These are phyloP conservation scores for Cheirogaleus medius DNA, from an alignment of 2,113 vertebrate genomes.

Conservation along the genomic window DNA sequence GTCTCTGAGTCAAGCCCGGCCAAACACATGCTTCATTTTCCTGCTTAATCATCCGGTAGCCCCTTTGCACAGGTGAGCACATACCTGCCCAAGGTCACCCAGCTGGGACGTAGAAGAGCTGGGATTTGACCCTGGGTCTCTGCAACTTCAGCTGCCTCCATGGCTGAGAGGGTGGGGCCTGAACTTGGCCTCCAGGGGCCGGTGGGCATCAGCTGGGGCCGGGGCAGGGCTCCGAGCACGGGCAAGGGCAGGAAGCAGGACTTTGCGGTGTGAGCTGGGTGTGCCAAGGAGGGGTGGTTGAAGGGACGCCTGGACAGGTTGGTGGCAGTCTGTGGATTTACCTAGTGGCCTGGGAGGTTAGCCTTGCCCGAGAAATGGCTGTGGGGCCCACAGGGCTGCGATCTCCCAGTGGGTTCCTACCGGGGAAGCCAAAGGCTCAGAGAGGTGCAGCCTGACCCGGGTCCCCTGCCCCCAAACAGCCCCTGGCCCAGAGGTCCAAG, in stretches of 20 bases:
- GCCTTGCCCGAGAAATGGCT: background rate
- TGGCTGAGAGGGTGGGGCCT: background rate
- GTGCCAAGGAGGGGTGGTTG: too few species aligned
- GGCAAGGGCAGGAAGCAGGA: background rate
- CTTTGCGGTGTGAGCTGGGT: background rate
- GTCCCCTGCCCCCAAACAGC: background rate
- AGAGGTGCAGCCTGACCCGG: background rate
- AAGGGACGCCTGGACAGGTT: background rate
- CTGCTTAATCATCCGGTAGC: background rate
- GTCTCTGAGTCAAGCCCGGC: background rate
- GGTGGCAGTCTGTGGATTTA: background rate
- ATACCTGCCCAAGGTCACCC: background rate
- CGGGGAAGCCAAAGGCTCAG: background rate
- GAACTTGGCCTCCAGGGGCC: background rate
- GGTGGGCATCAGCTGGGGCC: background rate
- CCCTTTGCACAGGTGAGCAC: slow-evolving; percentile 24
- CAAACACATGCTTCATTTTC: background rate
- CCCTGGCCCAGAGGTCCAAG: background rate
- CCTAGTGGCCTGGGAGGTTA: background rate
- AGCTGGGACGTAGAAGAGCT: background rate
- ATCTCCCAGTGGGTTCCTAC: background rate
- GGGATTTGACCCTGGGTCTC: background rate
- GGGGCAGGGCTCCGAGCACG: background rate
- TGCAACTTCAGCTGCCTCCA: background rate
- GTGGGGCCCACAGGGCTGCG: background rate